Evolutionary conservation across 2,888 invertebrate genomes (phyloP), one percentile per base, ranked within the genome.

Genomic region (Terebella lapidaria): DNA sequence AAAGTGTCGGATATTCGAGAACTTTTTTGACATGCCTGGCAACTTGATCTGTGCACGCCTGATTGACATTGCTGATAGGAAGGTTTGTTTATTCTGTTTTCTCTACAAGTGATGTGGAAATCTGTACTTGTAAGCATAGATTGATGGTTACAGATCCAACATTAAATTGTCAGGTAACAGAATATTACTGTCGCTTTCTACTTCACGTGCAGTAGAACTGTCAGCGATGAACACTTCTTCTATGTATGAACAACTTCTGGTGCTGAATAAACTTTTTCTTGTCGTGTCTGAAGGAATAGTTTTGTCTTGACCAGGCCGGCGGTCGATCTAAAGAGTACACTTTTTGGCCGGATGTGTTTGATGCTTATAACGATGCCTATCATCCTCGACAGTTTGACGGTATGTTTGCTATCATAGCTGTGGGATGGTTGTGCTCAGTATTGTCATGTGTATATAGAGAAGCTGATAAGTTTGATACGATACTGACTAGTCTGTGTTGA

Each of bases 11-110:
- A 84, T 87, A 3, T 80, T 88, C 30, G 81, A 88, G 46, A 90
- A 90, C 75, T 89, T 87, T 72, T 90, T 89, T 74, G 90, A 90
- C 75, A 85, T 87, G 74, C 85, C 88, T 0, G 83, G 84, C 0
- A 84, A 86, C 4, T 73, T 89, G 28, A 81, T 86, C 2, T 88
- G 87, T 78, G 89, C 88, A 0, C 84, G 86, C 69, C 81, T 85
- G 18, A 84, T 90, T 22, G 89, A 90, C 72, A 77, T 84, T 0
- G 68, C 87, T 1, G 89, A 89, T 57, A 64, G 69, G 58, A 61
- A 71, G 73, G 76, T 75, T n/a, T 5, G 18, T 5, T 10, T 49
- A 49, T 22, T 10, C 24, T 22, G 22, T 49, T 49, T 35, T 35
- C n/a, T 35, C n/a, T 35, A 35, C 10, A 35, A 35, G 10, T 35